Conservation (phyloP, 2,888 invertebrate genomes). For the Idaea aversata region DNA sequence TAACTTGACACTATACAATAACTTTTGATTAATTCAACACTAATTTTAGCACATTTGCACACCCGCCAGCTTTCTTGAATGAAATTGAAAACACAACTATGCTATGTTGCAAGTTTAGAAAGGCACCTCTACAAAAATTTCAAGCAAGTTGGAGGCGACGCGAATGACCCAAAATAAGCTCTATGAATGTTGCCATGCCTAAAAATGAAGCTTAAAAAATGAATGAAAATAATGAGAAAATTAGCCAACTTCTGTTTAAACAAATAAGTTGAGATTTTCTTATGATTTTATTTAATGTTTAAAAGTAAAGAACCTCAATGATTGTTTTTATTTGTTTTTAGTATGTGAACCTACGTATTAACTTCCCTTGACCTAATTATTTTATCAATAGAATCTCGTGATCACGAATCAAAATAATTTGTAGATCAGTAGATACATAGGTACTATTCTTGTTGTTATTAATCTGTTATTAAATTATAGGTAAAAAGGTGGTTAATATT, state of each 20-base stretch:
- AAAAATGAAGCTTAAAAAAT: conserved; percentile 22
- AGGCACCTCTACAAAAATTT: conserved; percentile 76
- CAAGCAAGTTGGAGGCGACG: conserved; percentile 74
- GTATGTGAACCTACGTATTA: neutral
- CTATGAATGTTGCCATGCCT: conserved; percentile 73
- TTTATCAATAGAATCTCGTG: neutral
- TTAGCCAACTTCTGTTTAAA: too few species aligned
- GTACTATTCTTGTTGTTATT: neutral
- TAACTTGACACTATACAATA: conserved; percentile 50
- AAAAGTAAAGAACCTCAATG: neutral
- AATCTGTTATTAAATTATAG: neutral
- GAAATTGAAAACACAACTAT: conserved; percentile 75
- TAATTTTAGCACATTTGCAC: conserved; percentile 69
- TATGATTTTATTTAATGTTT: neutral
- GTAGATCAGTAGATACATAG: neutral
- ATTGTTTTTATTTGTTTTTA: neutral
- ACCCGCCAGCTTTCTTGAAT: conserved; percentile 79
- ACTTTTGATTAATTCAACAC: conserved; percentile 55
- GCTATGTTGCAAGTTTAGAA: conserved; percentile 79
- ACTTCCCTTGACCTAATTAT: conserved; percentile 4
- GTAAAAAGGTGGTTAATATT: too few species aligned
- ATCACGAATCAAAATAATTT: neutral
- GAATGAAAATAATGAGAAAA: conserved; percentile 6
- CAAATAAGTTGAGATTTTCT: neutral
- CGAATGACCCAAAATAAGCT: conserved; percentile 81